Percentiles rank a stretch among this genome's conserved stretches.
Evolutionary conservation across 2,797 vertebrate genomes (phyloP).

Genomic region (Microctenopoma steveboyesi): DNA sequence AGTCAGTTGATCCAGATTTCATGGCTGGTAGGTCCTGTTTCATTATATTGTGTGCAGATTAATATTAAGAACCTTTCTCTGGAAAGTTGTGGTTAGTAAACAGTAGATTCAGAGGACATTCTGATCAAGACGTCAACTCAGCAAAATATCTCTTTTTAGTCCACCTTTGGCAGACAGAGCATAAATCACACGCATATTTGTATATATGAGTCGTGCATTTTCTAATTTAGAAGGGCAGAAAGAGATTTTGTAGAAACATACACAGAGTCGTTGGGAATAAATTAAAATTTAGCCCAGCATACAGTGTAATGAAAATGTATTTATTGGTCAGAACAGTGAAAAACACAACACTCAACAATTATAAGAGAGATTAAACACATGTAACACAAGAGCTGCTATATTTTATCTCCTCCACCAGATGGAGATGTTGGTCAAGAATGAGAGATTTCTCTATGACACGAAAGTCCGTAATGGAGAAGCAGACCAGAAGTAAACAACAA

Average conservation of each 20-base stretch:
- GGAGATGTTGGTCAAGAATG: constrained; percentile 64
- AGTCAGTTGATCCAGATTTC: neutral
- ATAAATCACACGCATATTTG: neutral
- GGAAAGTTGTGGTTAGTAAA: neutral
- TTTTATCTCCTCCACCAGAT: constrained; percentile 63
- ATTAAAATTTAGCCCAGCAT: constrained; percentile 12
- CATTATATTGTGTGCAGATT: neutral
- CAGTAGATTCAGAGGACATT: constrained; percentile 3
- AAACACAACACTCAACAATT: constrained; percentile 2
- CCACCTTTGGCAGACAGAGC: neutral
- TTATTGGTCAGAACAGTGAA: constrained; percentile 45
- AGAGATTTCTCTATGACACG: neutral
- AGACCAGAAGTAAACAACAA: constrained; percentile 37
- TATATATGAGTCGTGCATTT: neutral
- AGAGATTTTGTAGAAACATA: neutral
- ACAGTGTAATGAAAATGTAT: constrained; percentile 18
- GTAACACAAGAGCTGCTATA: neutral
- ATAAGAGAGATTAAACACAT: neutral
- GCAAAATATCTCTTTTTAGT: neutral
- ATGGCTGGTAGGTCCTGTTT: neutral
- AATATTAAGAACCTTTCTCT: no score
- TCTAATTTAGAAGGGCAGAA: neutral
- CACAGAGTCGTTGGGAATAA: neutral
- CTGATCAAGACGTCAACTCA: neutral
- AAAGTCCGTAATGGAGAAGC: constrained; percentile 32